Evolutionary conservation across 2,888 invertebrate genomes (phyloP).

Genomic region (Cerastis leucographa): DNA sequence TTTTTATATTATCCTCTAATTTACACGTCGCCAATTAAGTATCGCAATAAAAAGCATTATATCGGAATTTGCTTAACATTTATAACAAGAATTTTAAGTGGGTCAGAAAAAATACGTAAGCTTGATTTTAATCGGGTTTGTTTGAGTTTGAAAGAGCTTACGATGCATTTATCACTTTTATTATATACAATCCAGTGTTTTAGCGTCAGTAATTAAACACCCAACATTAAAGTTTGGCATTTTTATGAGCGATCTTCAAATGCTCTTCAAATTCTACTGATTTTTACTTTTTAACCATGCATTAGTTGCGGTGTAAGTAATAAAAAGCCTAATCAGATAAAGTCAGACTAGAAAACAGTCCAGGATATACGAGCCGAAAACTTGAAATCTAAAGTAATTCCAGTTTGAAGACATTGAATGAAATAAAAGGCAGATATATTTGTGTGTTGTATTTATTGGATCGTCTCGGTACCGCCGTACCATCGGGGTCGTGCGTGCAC

Average conservation of each 20-base stretch:
- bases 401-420: constrained; percentile 67
- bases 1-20: constrained; percentile 83
- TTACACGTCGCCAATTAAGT: constrained; percentile 84
- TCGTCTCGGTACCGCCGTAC: constrained; percentile 70
- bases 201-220: constrained; percentile 62
- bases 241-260: constrained; percentile 28
- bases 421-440: constrained; percentile 77
- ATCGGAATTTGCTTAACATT: constrained; percentile 76
- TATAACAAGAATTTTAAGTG: constrained; percentile 72
- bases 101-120: constrained; percentile 64
- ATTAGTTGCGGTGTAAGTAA: constrained; percentile 6
- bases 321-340: constrained; percentile 16
- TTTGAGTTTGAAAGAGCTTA: constrained; percentile 39
- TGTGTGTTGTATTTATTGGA: constrained; percentile 84
- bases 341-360: constrained; percentile 9
- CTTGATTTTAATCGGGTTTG: constrained; percentile 55
- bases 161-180: constrained; percentile 41
- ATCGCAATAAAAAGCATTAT: constrained; percentile 78
- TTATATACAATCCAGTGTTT: constrained; percentile 16
- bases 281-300: neutral
- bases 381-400: constrained; percentile 54
- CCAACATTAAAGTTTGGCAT: neutral
- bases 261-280: constrained; percentile 31
- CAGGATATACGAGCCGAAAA: constrained; percentile 18
- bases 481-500: constrained; percentile 80